These are phyloP conservation scores for Plagiodera versicolora DNA, from an alignment of 2,888 invertebrate species.

Conservation along the genomic window DNA sequence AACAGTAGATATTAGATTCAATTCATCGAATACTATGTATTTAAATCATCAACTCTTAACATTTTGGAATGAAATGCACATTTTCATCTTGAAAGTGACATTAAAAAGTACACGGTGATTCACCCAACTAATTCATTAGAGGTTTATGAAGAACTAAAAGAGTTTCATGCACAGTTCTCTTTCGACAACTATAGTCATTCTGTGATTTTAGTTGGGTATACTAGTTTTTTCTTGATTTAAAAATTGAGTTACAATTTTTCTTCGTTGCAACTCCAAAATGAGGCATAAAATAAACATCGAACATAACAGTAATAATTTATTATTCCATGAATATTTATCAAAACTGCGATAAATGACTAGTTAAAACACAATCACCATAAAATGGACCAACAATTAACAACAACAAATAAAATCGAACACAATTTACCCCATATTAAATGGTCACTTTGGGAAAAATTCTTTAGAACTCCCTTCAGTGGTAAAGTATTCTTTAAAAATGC, in stretches of 20 bases:
- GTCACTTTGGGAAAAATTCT: conserved; percentile 1
- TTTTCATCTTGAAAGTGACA: no score
- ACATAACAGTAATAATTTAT: not conserved
- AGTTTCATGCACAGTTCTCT: no score
- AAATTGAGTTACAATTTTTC: no score
- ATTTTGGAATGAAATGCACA: no score
- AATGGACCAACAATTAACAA: conserved; percentile 11
- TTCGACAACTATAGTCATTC: no score
- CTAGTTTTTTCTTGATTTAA: not conserved
- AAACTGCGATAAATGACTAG: conserved; percentile 18
- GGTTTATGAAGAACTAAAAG: no score
- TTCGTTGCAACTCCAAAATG: not conserved
- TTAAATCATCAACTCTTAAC: no score
- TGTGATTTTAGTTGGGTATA: no score
- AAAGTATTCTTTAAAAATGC: not conserved
- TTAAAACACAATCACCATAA: conserved; percentile 27
- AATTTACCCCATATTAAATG: conserved; percentile 6
- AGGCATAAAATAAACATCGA: not conserved
- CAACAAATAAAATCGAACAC: conserved; percentile 8
- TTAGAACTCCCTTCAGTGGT: not conserved
- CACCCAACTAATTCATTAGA: no score
- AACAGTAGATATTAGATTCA: no score
- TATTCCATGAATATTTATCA: not conserved
- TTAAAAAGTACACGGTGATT: no score
- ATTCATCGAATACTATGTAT: no score